Evolutionary conservation across 1,140 invertebrate species (phyloP).

Genomic region (Eulimnadia texana): DNA sequence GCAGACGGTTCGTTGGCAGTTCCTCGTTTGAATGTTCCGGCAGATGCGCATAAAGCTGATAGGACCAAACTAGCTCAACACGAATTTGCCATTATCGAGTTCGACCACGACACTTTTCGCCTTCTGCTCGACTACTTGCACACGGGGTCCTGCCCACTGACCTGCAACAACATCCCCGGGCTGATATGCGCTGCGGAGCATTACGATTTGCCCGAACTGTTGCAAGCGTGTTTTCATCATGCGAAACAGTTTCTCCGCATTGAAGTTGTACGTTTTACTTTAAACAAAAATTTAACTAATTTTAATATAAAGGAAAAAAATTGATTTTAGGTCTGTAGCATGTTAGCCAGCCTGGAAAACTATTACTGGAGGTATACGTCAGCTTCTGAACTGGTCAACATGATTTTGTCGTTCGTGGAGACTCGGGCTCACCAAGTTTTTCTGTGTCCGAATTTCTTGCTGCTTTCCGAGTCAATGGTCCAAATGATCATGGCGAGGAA

Average conservation of each 20-base stretch:
- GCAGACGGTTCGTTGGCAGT: constrained; percentile 40
- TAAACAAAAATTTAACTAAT: neutral
- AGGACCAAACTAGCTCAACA: constrained; percentile 76
- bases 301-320: no score
- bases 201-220: constrained; percentile 78
- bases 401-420: constrained; percentile 82
- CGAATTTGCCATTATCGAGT: constrained; percentile 90
- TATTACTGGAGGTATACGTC: constrained; percentile 92
- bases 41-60: constrained; percentile 85
- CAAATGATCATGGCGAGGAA: constrained; percentile 67
- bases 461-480: constrained; percentile 83
- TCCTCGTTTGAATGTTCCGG: constrained; percentile 76
- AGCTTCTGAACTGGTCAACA: constrained; percentile 80
- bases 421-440: constrained; percentile 60
- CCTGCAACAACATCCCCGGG: constrained; percentile 80
- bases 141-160: constrained; percentile 77
- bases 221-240: constrained; percentile 89
- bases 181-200: constrained; percentile 87
- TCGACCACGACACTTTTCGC: constrained; percentile 83
- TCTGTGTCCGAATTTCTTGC: constrained; percentile 63
- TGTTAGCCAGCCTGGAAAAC: constrained; percentile 82
- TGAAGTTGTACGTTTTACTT: constrained; percentile 49
- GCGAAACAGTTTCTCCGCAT: constrained; percentile 83
- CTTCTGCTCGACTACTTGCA: constrained; percentile 81
- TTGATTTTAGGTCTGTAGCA: constrained; percentile 78